A percentile compares a stretch with the other conserved stretches of the same genome.
Conservation (phyloP, 1,140 invertebrate species). For the Trichonephila inaurata region DNA sequence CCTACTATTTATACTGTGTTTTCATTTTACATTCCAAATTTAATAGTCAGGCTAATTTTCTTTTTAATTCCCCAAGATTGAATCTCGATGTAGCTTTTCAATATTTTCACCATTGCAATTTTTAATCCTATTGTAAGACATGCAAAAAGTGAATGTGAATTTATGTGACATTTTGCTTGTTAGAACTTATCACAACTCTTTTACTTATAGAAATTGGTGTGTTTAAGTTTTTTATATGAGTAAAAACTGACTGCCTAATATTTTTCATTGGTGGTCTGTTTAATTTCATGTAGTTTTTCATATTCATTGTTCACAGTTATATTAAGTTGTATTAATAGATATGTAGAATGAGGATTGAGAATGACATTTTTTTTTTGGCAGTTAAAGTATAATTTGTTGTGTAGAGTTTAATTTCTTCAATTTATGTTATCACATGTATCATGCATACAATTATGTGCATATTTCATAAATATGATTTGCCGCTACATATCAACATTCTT, state of each 20-base stretch:
- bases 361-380: no score
- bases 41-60: constrained; percentile 40
- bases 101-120: constrained; percentile 9
- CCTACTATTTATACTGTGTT: constrained; percentile 49
- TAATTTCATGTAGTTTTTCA: background rate
- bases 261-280: background rate
- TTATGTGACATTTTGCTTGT: constrained; percentile 57
- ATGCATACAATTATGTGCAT: background rate
- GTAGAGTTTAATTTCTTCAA: background rate
- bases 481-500: background rate
- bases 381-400: no score
- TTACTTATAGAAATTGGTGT: constrained; percentile 54
- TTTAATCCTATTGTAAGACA: constrained; percentile 62
- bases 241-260: background rate
- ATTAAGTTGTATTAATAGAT: background rate
- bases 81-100: constrained; percentile 42
- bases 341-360: background rate
- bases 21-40: constrained; percentile 66
- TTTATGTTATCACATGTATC: background rate
- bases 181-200: constrained; percentile 18
- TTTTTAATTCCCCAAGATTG: constrained; percentile 66
- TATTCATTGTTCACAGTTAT: background rate
- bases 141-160: constrained; percentile 58
- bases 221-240: constrained; percentile 11
- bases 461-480: background rate